Evolutionary conservation across 2,797 vertebrate genomes (phyloP), one percentile per base, ranked within the genome.

Genomic region (Rhinophrynus dorsalis): DNA sequence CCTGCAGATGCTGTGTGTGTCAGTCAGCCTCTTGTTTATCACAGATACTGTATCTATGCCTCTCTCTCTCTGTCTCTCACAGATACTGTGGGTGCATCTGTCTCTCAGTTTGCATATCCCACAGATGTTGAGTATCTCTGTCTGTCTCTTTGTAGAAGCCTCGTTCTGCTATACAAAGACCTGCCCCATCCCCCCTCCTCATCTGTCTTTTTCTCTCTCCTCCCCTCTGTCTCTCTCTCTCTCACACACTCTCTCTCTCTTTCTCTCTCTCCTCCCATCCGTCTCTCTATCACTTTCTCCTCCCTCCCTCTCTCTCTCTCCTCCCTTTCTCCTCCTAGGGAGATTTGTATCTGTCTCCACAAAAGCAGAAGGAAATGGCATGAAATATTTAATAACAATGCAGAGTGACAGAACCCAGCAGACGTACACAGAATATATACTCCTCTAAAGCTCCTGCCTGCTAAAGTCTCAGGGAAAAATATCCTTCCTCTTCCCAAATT

Each of bases 141-240:
- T 38, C 6, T 44, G 37, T 62, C 66, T 68, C 45, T 60, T 47
- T 63, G 67, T 44, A 51, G 35, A 63, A 70, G 68, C 58, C 68
- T 70, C 27, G 58, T 55, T 70, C 26, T 70, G 68, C 58, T 63
- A 62, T 70, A 70, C 68, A 70, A 70, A 70, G 68, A 63, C 55
- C 20, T 20, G 9, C 33, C 64, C 67, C 67, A 52, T 54, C 47
- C 58, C 55, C n/a, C 68, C 50, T 63, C 78, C 76, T 77, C 77
- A 67, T 79, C 42, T 44, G 50, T 51, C 55, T 51, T 13, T 52
- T 58, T 55, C 61, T 33, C 42, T 23, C 69, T 33, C 24, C 20
- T 17, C 20, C 54, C 38, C 54, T 20, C 12, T n/a, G n/a, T n/a
- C n/a, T n/a, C n/a, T n/a, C n/a, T n/a, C n/a, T n/a, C n/a, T n/a